A percentile compares a stretch with the other conserved stretches of the same genome.
These are phyloP conservation scores for Platypus cylindrus DNA, from an alignment of 2,888 invertebrate species.

Conservation along the genomic window DNA sequence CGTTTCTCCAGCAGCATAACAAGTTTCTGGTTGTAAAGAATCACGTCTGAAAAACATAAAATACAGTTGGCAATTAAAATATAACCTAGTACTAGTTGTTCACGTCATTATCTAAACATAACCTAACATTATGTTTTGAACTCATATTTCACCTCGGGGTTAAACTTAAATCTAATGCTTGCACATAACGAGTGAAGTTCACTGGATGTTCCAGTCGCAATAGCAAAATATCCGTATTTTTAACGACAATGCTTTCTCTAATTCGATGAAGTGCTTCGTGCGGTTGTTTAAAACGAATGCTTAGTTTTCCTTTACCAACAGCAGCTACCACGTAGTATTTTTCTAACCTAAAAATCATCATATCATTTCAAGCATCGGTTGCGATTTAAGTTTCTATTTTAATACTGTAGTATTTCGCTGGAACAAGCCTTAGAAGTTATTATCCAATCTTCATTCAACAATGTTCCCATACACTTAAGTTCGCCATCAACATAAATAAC, in stretches of 20 bases:
- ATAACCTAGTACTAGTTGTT: no score
- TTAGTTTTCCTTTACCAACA: slow-evolving; percentile 53
- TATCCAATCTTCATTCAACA: slow-evolving; percentile 56
- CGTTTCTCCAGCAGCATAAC: slow-evolving; percentile 45
- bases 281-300: slow-evolving; percentile 46
- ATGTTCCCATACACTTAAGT: slow-evolving; percentile 55
- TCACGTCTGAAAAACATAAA: slow-evolving; percentile 21
- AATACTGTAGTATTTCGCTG: slow-evolving; percentile 23
- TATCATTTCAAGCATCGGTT: no score
- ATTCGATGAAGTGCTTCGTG: slow-evolving; percentile 57
- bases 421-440: slow-evolving; percentile 42
- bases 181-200: slow-evolving; percentile 48
- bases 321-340: slow-evolving; percentile 49
- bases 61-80: no score
- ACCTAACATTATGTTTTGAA: neutral
- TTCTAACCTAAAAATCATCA: slow-evolving; percentile 36
- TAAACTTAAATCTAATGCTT: slow-evolving; percentile 51
- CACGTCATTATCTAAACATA: neutral
- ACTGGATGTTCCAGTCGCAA: slow-evolving; percentile 49
- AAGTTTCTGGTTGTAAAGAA: slow-evolving; percentile 35
- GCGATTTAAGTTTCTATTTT: no score
- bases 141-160: slow-evolving; percentile 29
- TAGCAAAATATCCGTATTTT: slow-evolving; percentile 46
- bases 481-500: slow-evolving; percentile 58
- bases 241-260: slow-evolving; percentile 43